Evolutionary conservation across 35 echinoderm and acorn worm species (phyloP), one percentile per base, ranked within the genome.

Genomic region (Ophiothrix spiculata): DNA sequence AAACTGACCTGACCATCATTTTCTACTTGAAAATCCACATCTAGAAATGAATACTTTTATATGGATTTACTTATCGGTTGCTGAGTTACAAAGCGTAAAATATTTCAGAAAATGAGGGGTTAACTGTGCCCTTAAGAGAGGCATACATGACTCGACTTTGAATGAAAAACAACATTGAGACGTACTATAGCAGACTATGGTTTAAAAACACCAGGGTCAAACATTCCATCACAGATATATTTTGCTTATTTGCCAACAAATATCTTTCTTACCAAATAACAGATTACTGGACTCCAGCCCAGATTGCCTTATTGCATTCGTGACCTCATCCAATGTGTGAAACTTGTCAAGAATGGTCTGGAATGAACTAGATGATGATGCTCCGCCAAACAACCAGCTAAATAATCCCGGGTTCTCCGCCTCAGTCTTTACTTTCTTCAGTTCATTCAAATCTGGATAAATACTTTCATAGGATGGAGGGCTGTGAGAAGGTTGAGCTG

Each of bases 251-350:
- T 69, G 60, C 60, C 60, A 69, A 69, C 12, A 21, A 69, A 69
- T 31, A 69, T 69, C 23, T 15, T 15, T 56, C 90, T 92, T 80
- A 99, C 96, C 96, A 84, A 99, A 94, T 39, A 99, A 88, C 13
- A 99, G 79, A 64, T 99, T 99, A 78, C 91, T 94, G 19, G 91
- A 94, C 39, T 99, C 96, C 35, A 99, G 39, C 0, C 96, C 96
- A 56, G 92, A 85, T 28, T 79, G 81, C 36, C 80, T 83, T 1
- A 99, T 29, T 0, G 96, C 96, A 36, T 93, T 81, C 33, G 81
- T 94, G 46, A 99, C 96, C 40, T 99, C 96, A 82, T 94, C 92
- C 23, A 94, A 13, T 32, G 88, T 85, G 33, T 80, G 56, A 36
- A 99, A 99, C 33, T 89, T 91, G 74, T 99, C 96, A 41, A 78